Base-by-base conservation (phyloP, 2,888 invertebrate genomes). In the Eilema caniola region DNA sequence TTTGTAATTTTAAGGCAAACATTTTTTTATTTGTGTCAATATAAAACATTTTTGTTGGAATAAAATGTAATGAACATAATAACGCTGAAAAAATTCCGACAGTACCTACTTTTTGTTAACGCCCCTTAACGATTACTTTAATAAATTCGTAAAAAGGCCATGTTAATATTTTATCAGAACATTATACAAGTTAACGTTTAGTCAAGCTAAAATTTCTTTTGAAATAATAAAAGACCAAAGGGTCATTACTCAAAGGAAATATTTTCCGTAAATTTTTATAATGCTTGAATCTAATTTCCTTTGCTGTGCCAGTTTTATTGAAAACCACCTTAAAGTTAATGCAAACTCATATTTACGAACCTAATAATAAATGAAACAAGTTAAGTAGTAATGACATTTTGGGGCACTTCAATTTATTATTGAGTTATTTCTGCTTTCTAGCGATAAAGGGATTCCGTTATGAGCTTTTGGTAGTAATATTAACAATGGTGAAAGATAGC, bases 211-310 rank as follows among this genome's bases (percentile, higher is more conserved):
- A 5, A 28, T 31, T 60, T 60, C 3, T 31, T 8, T 61, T 63
- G 57, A 67, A 71, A 77, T 65, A 62, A 71, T 61, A 23, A 71
- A 70, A 61, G 67, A 70, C 28, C 5, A 64, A 67, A 53, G 31
- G 37, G 65, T 62, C 67, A 66, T 68, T 66, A 57, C 60, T 64
- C 25, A 73, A 73, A 62, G 41, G 14, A 76, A 73, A 73, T 73
- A 68, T 64, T 70, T 73, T 72, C 37, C 47, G 66, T 73, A 69
- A 62, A 25, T 70, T 70, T 56, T 62, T 47, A 63, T 23, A 63
- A 33, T 62, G 62, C 3, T 31, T 61, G 37, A 69, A 69, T 69
- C 69, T 71, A 75, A 81, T 78, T 78, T 71, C 72, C 67, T 68
- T 72, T 69, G 53, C n/a, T 53, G 20, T 70, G 56, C 47, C 33